Conservation (phyloP, 2,888 invertebrate genomes). For the Amiota communis region DNA sequence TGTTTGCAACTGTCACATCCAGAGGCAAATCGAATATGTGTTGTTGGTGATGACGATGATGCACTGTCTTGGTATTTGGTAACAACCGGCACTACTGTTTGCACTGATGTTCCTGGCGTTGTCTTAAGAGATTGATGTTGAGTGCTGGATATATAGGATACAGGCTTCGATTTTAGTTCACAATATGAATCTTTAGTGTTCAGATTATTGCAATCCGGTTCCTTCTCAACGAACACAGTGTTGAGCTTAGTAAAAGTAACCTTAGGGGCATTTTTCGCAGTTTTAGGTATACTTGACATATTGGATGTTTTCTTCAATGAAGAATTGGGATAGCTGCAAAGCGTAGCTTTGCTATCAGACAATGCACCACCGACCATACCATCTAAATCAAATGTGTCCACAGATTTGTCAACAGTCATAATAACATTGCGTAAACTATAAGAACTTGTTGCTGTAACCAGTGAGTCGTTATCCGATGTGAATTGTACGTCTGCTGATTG, state of each 20-base stretch:
- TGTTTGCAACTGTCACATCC: not conserved
- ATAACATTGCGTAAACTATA: not conserved
- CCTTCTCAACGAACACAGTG: not conserved
- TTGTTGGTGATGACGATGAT: no score
- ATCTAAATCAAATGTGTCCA: constrained; percentile 8
- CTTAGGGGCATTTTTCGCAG: not conserved
- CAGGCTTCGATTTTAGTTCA: not conserved
- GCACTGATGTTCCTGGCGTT: no score
- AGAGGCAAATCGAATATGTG: not conserved
- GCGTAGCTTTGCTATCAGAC: not conserved
- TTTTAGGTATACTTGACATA: not conserved
- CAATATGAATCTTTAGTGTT: not conserved
- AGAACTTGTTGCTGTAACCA: constrained; percentile 9
- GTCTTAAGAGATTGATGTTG: no score
- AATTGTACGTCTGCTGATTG: not conserved
- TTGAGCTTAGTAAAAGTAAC: constrained; percentile 16
- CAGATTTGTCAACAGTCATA: constrained; percentile 10
- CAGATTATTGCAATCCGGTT: not conserved
- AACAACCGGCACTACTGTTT: no score
- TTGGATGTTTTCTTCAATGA: constrained; percentile 16
- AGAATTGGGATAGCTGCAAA: constrained; percentile 5
- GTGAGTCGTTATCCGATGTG: not conserved
- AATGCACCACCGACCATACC: not conserved
- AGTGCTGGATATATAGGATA: no score
- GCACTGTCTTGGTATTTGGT: no score